Conservation (phyloP, 2,797 vertebrate species). For the Euthynnus affinis region DNA sequence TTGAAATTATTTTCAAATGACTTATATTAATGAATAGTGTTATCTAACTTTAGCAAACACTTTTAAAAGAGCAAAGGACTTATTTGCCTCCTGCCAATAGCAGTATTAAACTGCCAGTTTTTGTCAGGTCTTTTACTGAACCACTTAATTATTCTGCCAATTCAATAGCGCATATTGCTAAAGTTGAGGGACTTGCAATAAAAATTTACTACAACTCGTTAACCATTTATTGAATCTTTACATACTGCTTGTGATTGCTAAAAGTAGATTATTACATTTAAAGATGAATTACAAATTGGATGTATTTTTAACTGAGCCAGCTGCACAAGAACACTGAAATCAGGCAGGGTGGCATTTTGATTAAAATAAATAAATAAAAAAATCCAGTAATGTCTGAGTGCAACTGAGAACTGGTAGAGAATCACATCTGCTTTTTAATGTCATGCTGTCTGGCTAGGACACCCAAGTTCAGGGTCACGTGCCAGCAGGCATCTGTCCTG, state of each 20-base stretch:
- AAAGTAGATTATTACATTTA: background rate
- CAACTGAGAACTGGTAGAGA: background rate
- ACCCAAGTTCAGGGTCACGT: background rate
- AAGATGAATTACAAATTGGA: background rate
- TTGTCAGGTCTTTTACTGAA: too few relatives aligned
- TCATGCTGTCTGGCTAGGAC: background rate
- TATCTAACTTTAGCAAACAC: background rate
- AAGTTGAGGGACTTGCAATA: background rate
- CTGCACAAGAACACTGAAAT: background rate
- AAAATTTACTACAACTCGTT: background rate
- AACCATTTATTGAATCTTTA: background rate
- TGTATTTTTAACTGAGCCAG: too few relatives aligned
- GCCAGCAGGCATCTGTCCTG: background rate
- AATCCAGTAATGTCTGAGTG: too few relatives aligned
- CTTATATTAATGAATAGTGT: background rate
- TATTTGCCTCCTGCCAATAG: too few relatives aligned
- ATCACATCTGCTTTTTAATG: constrained; percentile 23
- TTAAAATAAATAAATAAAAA: too few relatives aligned
- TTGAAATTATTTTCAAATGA: background rate
- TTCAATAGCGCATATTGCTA: background rate
- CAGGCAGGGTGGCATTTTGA: background rate
- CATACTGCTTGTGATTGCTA: background rate
- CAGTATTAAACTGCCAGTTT: too few relatives aligned
- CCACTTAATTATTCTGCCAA: background rate
- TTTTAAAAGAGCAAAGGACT: background rate